Conservation (phyloP, 2,888 invertebrate genomes). For the Melikaiella ostensackeni region DNA sequence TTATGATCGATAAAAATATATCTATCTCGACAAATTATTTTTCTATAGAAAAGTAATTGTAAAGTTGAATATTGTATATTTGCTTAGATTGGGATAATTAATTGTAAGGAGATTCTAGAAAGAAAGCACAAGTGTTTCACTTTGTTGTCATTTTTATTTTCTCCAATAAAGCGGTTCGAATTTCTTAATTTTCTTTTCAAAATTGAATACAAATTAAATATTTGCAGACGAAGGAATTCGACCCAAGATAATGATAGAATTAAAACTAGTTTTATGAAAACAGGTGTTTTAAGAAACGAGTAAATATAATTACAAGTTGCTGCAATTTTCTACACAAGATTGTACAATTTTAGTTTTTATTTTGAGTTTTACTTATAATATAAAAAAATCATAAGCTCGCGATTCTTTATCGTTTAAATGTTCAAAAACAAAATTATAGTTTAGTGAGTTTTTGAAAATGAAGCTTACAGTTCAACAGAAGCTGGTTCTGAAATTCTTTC, state of each 20-base stretch:
- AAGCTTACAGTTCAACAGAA: not conserved
- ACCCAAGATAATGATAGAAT: not conserved
- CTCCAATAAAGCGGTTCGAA: not conserved
- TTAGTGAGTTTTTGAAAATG: not conserved
- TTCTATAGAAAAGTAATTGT: not conserved
- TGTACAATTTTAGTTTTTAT: not conserved
- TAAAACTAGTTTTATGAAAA: constrained; percentile 1
- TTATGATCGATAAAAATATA: not conserved
- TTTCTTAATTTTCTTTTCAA: constrained; percentile 24
- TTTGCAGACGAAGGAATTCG: constrained; percentile 9
- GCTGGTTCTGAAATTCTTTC: not conserved
- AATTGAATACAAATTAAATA: not conserved
- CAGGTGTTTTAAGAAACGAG: not conserved
- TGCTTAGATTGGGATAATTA: not conserved
- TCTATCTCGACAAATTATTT: constrained; percentile 41
- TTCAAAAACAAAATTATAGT: not conserved
- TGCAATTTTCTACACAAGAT: not conserved
- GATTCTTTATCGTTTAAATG: not conserved
- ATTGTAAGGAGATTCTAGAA: not conserved
- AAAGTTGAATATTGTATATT: not conserved
- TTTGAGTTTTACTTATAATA: not conserved
- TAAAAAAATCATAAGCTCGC: not conserved
- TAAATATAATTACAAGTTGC: not conserved
- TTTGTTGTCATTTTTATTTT: constrained; percentile 15
- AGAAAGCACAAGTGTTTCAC: not conserved